Base-by-base conservation (phyloP, 2,797 vertebrate species). In the Momotus momota region DNA sequence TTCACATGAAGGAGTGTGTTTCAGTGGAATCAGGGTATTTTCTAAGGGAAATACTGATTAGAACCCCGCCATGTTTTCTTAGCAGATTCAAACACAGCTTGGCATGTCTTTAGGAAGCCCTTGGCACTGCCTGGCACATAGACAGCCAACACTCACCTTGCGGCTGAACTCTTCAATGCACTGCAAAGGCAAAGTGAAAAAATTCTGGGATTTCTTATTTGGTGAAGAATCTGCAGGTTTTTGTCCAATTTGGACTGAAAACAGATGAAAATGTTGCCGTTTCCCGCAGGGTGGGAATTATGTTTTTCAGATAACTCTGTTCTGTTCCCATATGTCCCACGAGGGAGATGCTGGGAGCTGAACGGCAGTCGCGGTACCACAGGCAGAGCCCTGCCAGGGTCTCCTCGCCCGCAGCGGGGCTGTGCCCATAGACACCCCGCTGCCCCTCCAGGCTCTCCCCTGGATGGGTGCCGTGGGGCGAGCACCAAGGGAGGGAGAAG, bases 401-500 rank as follows among this genome's bases (percentile, higher is more conserved):
- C 65, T 33, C 52, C 31, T 41, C 0, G 3, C 33, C 52, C 1
- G 0, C 16, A 8, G 64, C 18, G 35, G 26, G 35, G 22, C 65
- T 33, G 25, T 78, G 80, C 21, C 55, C 2, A 4, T 0, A 0
- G 49, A 15, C 15, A 18, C 14, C 25, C 57, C 69, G 7, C 25
- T 3, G 6, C 13, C 19, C 40, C 33, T 51, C 33, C 3, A 3
- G 54, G 35, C 20, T 41, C 41, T 8, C 26, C 66, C 40, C 45
- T 26, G 19, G 51, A 55, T 60, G 62, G 38, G 38, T 38, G 69
- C 49, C 0, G 1, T 0, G 4, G 70, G 52, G 10, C 29, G 23
- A 0, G 2, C 1, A 2, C n/a, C 0, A 0, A 26, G 52, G 40
- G 27, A 18, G 6, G 38, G 46, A 33, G 35, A 4, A 15, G 33